Evolutionary conservation across 2,113 vertebrate genomes (phyloP).

Genomic region (Forbesichthys agassizii): DNA sequence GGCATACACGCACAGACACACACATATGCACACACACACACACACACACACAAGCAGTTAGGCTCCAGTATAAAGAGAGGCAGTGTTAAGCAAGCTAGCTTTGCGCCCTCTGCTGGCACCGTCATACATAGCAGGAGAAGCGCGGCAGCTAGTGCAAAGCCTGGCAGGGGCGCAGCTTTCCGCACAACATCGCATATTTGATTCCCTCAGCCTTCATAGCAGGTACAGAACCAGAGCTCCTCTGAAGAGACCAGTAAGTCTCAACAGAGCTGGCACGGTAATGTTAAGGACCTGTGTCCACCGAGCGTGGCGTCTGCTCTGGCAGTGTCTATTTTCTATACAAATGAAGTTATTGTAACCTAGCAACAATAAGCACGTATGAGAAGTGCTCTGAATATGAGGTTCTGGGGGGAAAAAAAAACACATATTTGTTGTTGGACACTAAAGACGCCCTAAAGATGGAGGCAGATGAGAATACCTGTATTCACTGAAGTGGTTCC

Average conservation of each 20-base stretch:
- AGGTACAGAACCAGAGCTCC: constrained; percentile 43
- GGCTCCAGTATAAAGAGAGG: constrained; percentile 54
- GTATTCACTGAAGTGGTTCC: constrained; percentile 90
- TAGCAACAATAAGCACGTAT: too few species aligned
- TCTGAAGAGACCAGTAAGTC: constrained; percentile 30
- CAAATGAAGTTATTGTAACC: too few species aligned
- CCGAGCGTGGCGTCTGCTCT: constrained; percentile 22
- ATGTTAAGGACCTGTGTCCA: constrained; percentile 33
- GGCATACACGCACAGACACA: constrained; percentile 38
- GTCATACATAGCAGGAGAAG: constrained; percentile 32
- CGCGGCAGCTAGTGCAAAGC: constrained; percentile 11
- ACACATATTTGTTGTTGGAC: too few species aligned
- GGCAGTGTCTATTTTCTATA: neutral
- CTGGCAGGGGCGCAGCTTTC: constrained; percentile 29
- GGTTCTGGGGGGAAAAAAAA: too few species aligned
- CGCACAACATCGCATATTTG: constrained; percentile 28
- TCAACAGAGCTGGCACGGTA: constrained; percentile 32
- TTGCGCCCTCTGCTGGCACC: constrained; percentile 34
- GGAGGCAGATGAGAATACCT: constrained; percentile 75
- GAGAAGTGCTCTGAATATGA: too few species aligned
- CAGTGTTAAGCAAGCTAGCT: constrained; percentile 52
- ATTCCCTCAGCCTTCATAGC: constrained; percentile 22
- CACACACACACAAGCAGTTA: constrained; percentile 61
- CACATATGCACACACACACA: constrained; percentile 31
- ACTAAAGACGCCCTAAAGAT: too few species aligned